phyloP scores from a whole-genome alignment of 2,888 invertebrate species.

The Cephus pulcher region DNA sequence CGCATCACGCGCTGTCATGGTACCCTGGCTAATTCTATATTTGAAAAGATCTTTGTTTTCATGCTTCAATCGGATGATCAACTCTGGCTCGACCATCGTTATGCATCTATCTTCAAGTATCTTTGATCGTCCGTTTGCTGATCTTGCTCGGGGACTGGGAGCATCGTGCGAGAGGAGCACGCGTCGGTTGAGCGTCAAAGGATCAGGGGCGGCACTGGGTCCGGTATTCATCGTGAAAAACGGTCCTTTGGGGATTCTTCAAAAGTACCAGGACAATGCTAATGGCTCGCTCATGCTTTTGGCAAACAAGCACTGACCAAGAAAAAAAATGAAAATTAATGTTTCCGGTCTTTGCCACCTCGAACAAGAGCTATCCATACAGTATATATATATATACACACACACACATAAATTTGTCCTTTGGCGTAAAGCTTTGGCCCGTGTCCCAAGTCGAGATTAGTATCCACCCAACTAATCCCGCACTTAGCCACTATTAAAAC shows the following conservation, averaged over 20 bases:
- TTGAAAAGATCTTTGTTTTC: neutral
- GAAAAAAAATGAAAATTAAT: neutral
- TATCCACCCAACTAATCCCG: slow-evolving; percentile 2
- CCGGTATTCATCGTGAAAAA: neutral
- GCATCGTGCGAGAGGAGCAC: neutral
- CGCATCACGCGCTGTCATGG: neutral
- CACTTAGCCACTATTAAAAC: slow-evolving; percentile 50
- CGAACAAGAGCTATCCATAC: neutral
- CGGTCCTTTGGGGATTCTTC: neutral
- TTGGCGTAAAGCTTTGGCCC: neutral
- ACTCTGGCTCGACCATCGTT: neutral
- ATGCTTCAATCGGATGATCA: neutral
- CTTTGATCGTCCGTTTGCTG: neutral
- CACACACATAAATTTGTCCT: neutral
- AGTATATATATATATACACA: neutral
- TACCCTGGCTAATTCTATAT: neutral
- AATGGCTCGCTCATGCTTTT: neutral
- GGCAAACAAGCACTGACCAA: neutral
- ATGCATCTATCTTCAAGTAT: neutral
- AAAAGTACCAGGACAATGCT: neutral
- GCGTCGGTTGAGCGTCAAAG: neutral
- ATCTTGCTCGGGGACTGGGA: neutral
- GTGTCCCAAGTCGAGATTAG: neutral
- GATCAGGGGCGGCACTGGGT: neutral
- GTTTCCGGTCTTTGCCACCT: neutral